phyloP scores from a whole-genome alignment of 2,797 vertebrate genomes.

The Chiloscyllium punctatum region DNA sequence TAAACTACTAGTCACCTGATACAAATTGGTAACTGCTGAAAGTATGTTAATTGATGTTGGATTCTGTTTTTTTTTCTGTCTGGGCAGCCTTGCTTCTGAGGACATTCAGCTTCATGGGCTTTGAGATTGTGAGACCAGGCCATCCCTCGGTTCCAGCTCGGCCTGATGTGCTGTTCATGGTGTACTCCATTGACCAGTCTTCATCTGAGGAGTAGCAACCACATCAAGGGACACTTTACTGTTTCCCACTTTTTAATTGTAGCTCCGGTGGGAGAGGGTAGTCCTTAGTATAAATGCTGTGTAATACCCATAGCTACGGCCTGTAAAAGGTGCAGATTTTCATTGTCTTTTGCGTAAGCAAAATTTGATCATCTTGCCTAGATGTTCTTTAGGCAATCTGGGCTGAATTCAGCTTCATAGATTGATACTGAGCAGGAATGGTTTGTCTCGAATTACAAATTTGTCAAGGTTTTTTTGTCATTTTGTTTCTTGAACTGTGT shows the following conservation, averaged over 20 bases:
- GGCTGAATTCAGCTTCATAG: constrained; percentile 32
- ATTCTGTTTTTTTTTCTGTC: neutral
- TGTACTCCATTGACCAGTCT: constrained; percentile 80
- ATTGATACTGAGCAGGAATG: constrained; percentile 32
- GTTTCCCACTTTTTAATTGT: constrained; percentile 32
- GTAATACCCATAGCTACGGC: constrained; percentile 30
- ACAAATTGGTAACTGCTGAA: neutral
- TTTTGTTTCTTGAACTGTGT: constrained; percentile 35
- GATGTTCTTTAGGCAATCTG: constrained; percentile 25
- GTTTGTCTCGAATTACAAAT: constrained; percentile 27
- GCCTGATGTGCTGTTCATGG: constrained; percentile 87
- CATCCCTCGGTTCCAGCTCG: constrained; percentile 76
- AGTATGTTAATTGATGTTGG: neutral
- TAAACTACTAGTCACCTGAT: neutral
- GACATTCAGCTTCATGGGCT: constrained; percentile 91
- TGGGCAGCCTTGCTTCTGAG: constrained; percentile 72
- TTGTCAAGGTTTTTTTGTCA: constrained; percentile 23
- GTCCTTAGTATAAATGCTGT: constrained; percentile 37
- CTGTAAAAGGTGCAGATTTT: constrained; percentile 36
- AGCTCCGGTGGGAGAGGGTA: constrained; percentile 22
- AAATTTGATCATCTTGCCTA: constrained; percentile 37
- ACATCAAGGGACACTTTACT: constrained; percentile 46
- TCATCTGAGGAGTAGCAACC: constrained; percentile 72
- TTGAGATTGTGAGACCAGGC: constrained; percentile 84
- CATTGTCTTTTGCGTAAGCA: constrained; percentile 35